Percentiles rank a stretch among this genome's conserved stretches.
These are phyloP conservation scores for Schizopygopsis pylzovi DNA, from an alignment of 2,797 vertebrate genomes.

Conservation along the genomic window DNA sequence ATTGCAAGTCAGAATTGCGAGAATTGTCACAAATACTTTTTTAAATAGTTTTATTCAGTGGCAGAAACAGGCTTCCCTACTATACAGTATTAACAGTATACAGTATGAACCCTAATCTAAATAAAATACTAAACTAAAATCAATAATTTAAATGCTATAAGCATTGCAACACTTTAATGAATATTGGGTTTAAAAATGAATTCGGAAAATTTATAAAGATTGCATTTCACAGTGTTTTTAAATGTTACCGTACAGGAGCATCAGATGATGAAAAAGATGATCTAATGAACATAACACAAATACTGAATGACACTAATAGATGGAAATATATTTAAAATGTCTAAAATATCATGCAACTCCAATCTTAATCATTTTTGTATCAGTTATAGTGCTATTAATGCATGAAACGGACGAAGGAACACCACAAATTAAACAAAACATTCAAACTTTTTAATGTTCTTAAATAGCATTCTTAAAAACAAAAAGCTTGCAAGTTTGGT, in stretches of 20 bases:
- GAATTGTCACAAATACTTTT: not conserved
- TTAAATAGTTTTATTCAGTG: not conserved
- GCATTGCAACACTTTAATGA: not conserved
- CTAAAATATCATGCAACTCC: not conserved
- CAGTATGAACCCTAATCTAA: not conserved
- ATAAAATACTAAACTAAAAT: not conserved
- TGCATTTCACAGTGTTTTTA: not conserved
- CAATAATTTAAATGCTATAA: not conserved
- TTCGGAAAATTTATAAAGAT: not conserved
- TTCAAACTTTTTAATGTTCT: conserved; percentile 64
- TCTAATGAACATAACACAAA: not conserved
- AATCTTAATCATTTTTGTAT: not conserved
- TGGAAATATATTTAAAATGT: not conserved
- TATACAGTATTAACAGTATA: no score
- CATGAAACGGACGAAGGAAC: not conserved
- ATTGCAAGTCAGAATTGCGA: not conserved
- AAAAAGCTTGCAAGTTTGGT: conserved; percentile 65
- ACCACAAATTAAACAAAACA: conserved; percentile 63
- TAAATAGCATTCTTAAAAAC: conserved; percentile 68
- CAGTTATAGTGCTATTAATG: not conserved
- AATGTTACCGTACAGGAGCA: not conserved
- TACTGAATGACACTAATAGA: not conserved
- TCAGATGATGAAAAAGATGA: not conserved
- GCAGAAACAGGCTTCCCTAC: no score
- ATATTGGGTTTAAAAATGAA: not conserved